These are phyloP conservation scores for Catocala nupta DNA, from an alignment of 2,888 invertebrate species.

Conservation along the genomic window DNA sequence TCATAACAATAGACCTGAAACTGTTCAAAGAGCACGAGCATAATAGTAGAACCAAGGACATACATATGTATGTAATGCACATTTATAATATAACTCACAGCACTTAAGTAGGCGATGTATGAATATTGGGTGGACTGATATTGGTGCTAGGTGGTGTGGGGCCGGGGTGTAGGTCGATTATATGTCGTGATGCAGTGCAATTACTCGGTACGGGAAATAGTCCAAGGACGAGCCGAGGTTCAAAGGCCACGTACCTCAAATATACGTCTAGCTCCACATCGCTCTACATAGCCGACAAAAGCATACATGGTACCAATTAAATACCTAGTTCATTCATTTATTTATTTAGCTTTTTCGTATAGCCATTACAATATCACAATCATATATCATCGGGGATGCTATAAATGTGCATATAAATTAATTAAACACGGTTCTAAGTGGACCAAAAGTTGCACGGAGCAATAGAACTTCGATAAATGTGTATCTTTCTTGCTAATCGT, in stretches of 20 bases:
- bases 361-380: too few relatives aligned
- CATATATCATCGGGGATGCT: too few relatives aligned
- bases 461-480: too few relatives aligned
- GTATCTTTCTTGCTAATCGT: too few relatives aligned
- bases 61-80: background rate
- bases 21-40: background rate
- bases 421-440: too few relatives aligned
- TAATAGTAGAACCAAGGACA: background rate
- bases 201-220: constrained; percentile 77
- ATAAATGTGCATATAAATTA: too few relatives aligned
- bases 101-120: constrained; percentile 21
- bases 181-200: constrained; percentile 81
- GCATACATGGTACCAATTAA: constrained; percentile 1
- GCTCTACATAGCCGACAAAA: constrained; percentile 20
- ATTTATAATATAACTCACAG: background rate
- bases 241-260: constrained; percentile 63
- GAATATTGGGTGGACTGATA: constrained; percentile 8
- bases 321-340: background rate
- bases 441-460: too few relatives aligned
- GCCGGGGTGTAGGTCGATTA: constrained; percentile 60
- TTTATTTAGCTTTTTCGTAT: too few relatives aligned
- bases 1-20: too few relatives aligned
- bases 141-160: constrained; percentile 44
- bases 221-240: constrained; percentile 74
- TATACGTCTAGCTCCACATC: constrained; percentile 34